Conservation (phyloP, 2,797 vertebrate genomes). For the Typhlichthys eigenmanni region DNA sequence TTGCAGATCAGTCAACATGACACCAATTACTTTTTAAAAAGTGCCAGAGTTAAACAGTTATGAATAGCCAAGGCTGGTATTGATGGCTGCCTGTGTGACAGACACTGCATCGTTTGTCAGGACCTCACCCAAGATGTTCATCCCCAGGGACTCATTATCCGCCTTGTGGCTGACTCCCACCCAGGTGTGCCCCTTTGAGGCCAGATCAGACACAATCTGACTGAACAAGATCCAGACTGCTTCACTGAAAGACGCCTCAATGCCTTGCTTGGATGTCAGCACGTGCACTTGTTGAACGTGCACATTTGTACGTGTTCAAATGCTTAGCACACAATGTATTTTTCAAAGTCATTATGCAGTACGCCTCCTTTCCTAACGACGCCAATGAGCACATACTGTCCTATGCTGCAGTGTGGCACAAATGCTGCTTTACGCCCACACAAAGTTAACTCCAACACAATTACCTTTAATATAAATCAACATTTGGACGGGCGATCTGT, state of each 20-base stretch:
- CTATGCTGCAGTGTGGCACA: too few relatives aligned
- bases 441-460: too few relatives aligned
- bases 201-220: conserved; percentile 7
- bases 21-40: conserved; percentile 4
- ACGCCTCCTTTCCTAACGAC: too few relatives aligned
- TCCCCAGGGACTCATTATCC: conserved; percentile 27
- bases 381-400: too few relatives aligned
- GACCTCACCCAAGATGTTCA: conserved; percentile 26
- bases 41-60: conserved; percentile 4
- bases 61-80: conserved; percentile 14
- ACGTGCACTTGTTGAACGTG: not conserved
- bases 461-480: too few relatives aligned
- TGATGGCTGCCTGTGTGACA: conserved; percentile 34
- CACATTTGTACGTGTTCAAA: not conserved
- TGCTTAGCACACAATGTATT: conserved; percentile 27
- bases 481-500: too few relatives aligned
- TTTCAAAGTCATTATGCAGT: too few relatives aligned
- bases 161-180: conserved; percentile 25
- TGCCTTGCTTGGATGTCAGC: not conserved
- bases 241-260: not conserved
- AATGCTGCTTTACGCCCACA: too few relatives aligned
- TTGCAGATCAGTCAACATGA: not conserved
- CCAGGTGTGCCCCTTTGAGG: conserved; percentile 2
- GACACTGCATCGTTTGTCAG: conserved; percentile 47
- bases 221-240: conserved; percentile 2